Base-by-base conservation (phyloP, 2,113 vertebrate genomes). In the Seriola rivoliana region DNA sequence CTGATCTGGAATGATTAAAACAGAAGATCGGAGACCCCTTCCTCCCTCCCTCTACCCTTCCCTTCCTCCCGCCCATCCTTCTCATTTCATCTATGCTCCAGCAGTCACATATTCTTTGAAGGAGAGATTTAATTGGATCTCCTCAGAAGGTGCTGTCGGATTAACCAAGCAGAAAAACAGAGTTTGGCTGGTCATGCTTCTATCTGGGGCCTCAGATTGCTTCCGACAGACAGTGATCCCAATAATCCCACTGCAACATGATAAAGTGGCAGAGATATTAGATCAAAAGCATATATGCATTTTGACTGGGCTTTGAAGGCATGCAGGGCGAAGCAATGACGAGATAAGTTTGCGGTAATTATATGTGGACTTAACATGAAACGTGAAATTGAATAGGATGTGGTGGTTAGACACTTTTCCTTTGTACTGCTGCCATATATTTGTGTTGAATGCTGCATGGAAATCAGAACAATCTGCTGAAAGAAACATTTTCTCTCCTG, bases 81-180 rank as follows among this genome's bases (percentile, higher is more conserved):
- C 90, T 90, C 89, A 88, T 91, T 85, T 92, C 84, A 79, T 92
- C 90, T 79, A 74, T 83, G 87, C 92, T 83, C 77, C 80, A 46
- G 68, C 91, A 92, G 90, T 91, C 90, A 89, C 89, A 92, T 79
- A 91, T 92, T 92, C 93, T 92, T 93, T 93, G 92, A 94, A 94
- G 91, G 92, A 87, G 92, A 92, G 89, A 92, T 94, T 94, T 95
- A 95, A 95, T 95, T 95, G 94, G 94, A 94, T 94, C 93, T 81
- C 90, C 84, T 91, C 93, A 92, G 90, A 95, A 95, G 93, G 93
- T 94, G 90, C 92, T 93, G 93, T 95, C 93, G 87, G 92, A 95
- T 95, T 95, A 95, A 94, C 92, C 92, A 89, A 91, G 94, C 92
- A 92, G 89, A 94, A 94, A 95, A 92, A 90, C 90, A 81, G 82